Base-by-base conservation (phyloP, 2,888 invertebrate species). In the Trichogramma evanescens region DNA sequence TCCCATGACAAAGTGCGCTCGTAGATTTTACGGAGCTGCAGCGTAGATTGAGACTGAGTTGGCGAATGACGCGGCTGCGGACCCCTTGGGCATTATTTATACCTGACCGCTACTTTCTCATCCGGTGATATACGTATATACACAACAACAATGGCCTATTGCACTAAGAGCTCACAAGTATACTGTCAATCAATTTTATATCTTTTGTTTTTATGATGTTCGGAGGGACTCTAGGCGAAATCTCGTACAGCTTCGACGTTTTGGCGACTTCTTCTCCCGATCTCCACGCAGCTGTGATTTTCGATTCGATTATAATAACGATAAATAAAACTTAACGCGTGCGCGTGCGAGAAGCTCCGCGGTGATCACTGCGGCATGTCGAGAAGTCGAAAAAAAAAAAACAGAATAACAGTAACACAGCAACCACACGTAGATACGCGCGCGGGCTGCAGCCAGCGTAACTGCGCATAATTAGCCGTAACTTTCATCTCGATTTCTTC, bases 71-170 rank as follows among this genome's bases (percentile, higher is more conserved):
- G 62, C 65, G 66, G 65, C 62, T 63, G 65, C 68, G 64, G 59
- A 26, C 26, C 63, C 46, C 38, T 7, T 54, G 55, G 61, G 66
- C 67, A 72, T 72, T 74, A 76, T 75, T 76, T 76, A 76, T 76
- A 77, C 69, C 67, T 54, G 60, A 63, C 66, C 63, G 66, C 66
- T 55, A 75, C 76, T 76, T 76, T 76, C 76, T 70, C 75, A 66
- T 26, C 44, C 5, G 10, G 39, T 26, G 26, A 26, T 26, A 26
- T 26, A 26, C 26, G 26, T 26, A 26, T 26, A 26, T 26, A 26
- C 26, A 26, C 26, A 26, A 26, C 26, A 26, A 26, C 26, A 26
- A 26, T 26, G 26, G 26, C 2, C 26, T 26, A 26, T 26, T 26
- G 26, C 26, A 26, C 26, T 26, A 26, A 26, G 26, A 26, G 26